Evolutionary conservation across 2,888 invertebrate genomes (phyloP), one percentile per base, ranked within the genome.

Genomic region (Steinernema carpocapsae): DNA sequence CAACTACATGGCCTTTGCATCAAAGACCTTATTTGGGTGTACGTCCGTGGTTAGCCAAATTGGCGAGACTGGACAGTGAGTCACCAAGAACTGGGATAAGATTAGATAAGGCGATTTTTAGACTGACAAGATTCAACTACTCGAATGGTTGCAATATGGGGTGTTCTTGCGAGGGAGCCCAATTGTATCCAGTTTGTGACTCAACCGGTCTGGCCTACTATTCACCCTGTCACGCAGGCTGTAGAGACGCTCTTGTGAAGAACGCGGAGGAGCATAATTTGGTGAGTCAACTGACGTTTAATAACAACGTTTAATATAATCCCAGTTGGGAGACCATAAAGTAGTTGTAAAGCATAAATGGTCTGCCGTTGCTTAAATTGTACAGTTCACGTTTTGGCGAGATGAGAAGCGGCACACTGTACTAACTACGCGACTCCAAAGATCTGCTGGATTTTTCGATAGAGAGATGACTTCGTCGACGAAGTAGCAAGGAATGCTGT

Each of bases 211-310:
- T 59, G 52, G 77, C 80, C 0, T 89, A 84, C 77, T 89, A 87
- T 77, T 88, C 88, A 0, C 88, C 89, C 0, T 89, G 89, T 76
- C 87, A 87, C 76, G 87, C 87, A 10, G 87, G 87, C 2, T 87
- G 87, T 48, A 74, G 86, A 4, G 82, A 85, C 70, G 84, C 83
- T 2, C 77, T 76, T 26, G 76, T 79, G 7, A 70, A 72, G 6
- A 72, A 81, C 19, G 24, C 71, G 0, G 74, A 77, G 26, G 56
- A 75, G 1, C 72, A 81, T 46, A 59, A 80, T 0, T 46, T 83
- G 52, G 81, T 80, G 43, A 64, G 76, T 14, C n/a, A 37, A 10
- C 3, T 10, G 4, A 6, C 10, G 3, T 37, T 37, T 10, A 6
- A 10, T 37, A 37, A 37, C 3, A 6, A 3, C 10, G 37, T n/a